Evolutionary conservation across 2,113 vertebrate genomes (phyloP).

Genomic region (Crocuta crocuta): DNA sequence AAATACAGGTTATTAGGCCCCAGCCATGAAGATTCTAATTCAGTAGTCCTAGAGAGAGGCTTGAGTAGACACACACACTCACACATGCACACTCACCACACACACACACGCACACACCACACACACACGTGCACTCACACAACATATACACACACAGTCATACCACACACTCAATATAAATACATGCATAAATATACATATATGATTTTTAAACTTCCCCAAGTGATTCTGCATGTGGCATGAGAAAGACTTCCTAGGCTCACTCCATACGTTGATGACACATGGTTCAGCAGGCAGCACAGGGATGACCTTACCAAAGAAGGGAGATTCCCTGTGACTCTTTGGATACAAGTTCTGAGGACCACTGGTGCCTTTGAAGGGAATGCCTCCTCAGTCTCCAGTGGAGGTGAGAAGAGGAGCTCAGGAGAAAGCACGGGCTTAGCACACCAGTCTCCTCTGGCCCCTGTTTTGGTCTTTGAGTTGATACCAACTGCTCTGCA

Average conservation of each 20-base stretch:
- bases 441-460: not conserved
- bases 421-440: not conserved
- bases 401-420: not conserved
- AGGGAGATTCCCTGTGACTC: not conserved
- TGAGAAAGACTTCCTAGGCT: not conserved
- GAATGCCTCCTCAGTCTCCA: not conserved
- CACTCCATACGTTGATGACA: not conserved
- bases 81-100: not conserved
- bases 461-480: not conserved
- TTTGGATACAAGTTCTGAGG: not conserved
- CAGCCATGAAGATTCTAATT: not conserved
- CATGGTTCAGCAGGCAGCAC: not conserved
- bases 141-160: not conserved
- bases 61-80: not conserved
- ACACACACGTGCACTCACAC: not conserved
- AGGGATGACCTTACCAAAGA: not conserved
- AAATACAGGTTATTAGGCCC: not conserved
- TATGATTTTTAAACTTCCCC: not conserved
- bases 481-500: not conserved
- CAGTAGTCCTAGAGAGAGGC: not conserved
- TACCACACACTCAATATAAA: not conserved
- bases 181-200: not conserved
- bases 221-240: not conserved
- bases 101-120: not conserved
- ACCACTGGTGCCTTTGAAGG: not conserved